Percentiles rank a stretch among this genome's conserved stretches.
Conservation (phyloP, 2,797 vertebrate genomes). For the Trichosurus vulpecula region DNA sequence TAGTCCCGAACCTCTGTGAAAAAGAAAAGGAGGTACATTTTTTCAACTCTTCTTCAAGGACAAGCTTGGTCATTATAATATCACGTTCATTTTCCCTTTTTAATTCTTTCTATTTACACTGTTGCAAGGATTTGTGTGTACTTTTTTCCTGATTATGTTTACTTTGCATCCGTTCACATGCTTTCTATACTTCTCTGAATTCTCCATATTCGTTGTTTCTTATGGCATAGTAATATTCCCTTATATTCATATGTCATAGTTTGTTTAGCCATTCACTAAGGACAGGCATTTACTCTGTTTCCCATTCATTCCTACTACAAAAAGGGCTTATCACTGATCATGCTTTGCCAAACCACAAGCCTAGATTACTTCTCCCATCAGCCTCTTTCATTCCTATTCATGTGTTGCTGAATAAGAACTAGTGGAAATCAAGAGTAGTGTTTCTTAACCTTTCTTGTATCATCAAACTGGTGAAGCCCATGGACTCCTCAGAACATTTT, state of each 20-base stretch:
- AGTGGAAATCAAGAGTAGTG: not conserved
- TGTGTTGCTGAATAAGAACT: not conserved
- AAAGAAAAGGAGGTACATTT: not conserved
- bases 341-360: not conserved
- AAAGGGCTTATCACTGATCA: not conserved
- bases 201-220: not conserved
- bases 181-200: not conserved
- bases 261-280: not conserved
- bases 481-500: too few relatives aligned
- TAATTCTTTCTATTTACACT: not conserved
- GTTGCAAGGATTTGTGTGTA: not conserved
- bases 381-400: not conserved
- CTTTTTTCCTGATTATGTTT: not conserved
- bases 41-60: not conserved
- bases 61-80: not conserved
- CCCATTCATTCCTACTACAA: not conserved
- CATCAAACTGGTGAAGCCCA: too few relatives aligned
- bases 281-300: not conserved
- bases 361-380: not conserved
- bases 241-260: not conserved
- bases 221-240: not conserved
- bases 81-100: not conserved
- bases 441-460: too few relatives aligned
- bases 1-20: not conserved
- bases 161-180: not conserved